Percentiles rank a stretch among this genome's conserved stretches.
Evolutionary conservation across 2,797 vertebrate species (phyloP).

Genomic region (Poeciliopsis paucimaculata): DNA sequence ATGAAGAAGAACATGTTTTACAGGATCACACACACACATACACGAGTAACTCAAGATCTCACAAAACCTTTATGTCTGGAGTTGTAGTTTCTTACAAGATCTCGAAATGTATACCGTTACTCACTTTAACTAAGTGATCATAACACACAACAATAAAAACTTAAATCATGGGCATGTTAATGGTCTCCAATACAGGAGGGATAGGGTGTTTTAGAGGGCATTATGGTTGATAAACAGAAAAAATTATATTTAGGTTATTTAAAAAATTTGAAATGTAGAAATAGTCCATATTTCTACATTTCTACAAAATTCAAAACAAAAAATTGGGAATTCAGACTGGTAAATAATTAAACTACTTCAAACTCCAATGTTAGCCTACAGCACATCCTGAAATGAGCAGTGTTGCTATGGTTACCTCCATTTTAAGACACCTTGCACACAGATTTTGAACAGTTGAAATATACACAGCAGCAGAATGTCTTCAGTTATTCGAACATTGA

Average conservation of each 20-base stretch:
- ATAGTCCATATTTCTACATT: neutral
- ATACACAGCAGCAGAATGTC: neutral
- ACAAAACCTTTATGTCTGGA: neutral
- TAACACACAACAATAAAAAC: neutral
- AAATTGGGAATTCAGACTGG: neutral
- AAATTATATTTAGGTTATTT: neutral
- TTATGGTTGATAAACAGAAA: neutral
- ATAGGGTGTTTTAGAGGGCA: neutral
- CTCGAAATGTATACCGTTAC: neutral
- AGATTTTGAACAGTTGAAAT: constrained; percentile 16
- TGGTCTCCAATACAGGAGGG: neutral
- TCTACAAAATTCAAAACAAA: neutral
- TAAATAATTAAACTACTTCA: neutral
- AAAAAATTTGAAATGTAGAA: neutral
- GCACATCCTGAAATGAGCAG: constrained; percentile 15
- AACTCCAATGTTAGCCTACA: constrained; percentile 1
- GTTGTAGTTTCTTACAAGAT: neutral
- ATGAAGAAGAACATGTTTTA: neutral
- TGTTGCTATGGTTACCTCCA: constrained; percentile 52
- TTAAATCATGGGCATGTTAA: neutral
- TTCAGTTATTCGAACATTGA: neutral
- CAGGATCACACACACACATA: neutral
- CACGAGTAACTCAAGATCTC: neutral
- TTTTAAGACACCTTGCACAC: constrained; percentile 16
- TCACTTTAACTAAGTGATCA: neutral